phyloP scores from a whole-genome alignment of 35 echinoderm and acorn worm species.

The Chiridota heheva region DNA sequence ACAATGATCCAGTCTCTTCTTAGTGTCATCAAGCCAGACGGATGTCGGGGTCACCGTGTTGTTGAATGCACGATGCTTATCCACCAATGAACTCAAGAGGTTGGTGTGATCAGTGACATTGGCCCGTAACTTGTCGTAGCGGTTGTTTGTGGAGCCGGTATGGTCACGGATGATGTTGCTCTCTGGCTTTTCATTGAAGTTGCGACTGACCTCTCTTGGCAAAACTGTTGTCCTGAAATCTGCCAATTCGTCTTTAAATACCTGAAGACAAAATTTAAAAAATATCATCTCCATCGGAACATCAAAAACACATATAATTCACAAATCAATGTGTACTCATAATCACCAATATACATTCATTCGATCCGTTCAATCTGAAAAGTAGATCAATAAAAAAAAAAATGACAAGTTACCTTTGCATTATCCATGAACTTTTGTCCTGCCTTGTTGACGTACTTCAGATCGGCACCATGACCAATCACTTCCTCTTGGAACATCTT shows the following conservation, averaged over 20 bases:
- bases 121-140: constrained; percentile 74
- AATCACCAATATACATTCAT: too few relatives aligned
- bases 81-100: constrained; percentile 57
- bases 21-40: constrained; percentile 64
- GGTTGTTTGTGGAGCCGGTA: constrained; percentile 57
- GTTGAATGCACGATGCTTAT: constrained; percentile 69
- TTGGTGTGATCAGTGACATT: constrained; percentile 62
- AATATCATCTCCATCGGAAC: not conserved
- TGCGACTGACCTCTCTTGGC: constrained; percentile 69
- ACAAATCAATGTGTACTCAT: not conserved
- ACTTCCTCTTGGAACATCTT: constrained; percentile 79
- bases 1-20: constrained; percentile 54
- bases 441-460: constrained; percentile 91
- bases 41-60: constrained; percentile 55
- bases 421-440: constrained; percentile 93
- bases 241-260: constrained; percentile 76
- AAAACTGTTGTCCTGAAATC: constrained; percentile 83
- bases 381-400: not conserved
- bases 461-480: constrained; percentile 78
- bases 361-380: not conserved
- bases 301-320: too few relatives aligned
- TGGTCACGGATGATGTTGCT: constrained; percentile 61
- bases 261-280: constrained; percentile 32
- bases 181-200: constrained; percentile 85
- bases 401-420: constrained; percentile 60